Conservation (phyloP, 2,113 vertebrate genomes). For the Ivindomyrus marchei region DNA sequence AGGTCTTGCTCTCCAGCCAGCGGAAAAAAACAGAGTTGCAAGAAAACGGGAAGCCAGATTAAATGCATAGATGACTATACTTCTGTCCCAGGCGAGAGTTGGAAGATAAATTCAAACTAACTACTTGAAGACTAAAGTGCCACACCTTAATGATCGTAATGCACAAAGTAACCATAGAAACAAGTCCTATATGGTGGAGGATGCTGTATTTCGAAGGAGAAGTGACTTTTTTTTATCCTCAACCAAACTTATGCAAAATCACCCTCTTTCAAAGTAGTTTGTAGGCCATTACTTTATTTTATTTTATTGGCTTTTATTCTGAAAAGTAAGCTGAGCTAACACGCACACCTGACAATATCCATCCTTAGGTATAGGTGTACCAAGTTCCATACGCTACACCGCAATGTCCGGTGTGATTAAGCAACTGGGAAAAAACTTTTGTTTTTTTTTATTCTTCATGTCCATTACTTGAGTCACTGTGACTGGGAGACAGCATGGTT, state of each 20-base stretch:
- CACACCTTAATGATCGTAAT: neutral
- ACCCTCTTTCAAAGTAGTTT: neutral
- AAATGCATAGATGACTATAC: neutral
- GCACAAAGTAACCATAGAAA: neutral
- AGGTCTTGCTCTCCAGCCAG: slow-evolving; percentile 70
- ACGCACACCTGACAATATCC: neutral
- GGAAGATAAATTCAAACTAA: neutral
- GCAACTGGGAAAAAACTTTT: neutral
- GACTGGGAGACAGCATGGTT: neutral
- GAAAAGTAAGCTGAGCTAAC: neutral
- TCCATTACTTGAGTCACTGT: neutral
- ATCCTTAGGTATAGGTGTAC: neutral
- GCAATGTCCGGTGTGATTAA: neutral
- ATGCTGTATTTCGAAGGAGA: neutral
- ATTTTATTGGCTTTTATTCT: neutral
- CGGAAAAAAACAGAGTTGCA: slow-evolving; percentile 55
- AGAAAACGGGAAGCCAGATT: slow-evolving; percentile 84
- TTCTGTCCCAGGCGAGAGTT: neutral
- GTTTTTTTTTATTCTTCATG: neutral
- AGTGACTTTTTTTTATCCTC: neutral
- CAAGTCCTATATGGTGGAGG: neutral
- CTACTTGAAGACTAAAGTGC: neutral
- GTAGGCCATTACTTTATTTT: neutral
- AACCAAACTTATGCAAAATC: neutral
- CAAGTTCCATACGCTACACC: neutral